Conservation (phyloP, 2,797 vertebrate species). For the Chloroceryle inda region DNA sequence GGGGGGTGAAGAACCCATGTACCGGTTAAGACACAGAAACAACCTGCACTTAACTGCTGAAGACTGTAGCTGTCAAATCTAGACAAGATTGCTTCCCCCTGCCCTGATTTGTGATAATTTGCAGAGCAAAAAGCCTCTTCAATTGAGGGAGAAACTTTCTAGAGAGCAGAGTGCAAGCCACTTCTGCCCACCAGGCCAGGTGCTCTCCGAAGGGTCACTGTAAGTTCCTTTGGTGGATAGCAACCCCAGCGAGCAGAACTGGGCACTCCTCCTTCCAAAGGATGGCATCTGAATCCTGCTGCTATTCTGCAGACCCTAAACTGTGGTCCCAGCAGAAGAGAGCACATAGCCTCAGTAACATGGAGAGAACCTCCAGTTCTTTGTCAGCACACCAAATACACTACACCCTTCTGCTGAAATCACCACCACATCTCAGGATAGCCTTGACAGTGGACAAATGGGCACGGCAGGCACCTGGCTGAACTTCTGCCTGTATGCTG, state of each 20-base stretch:
- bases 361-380: neutral
- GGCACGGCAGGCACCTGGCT: neutral
- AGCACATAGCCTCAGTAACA: neutral
- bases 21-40: neutral
- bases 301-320: neutral
- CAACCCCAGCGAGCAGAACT: neutral
- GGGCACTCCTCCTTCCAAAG: neutral
- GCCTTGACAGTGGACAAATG: neutral
- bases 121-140: neutral
- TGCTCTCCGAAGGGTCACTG: neutral
- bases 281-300: neutral
- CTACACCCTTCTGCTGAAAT: neutral
- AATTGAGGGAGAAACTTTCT: neutral
- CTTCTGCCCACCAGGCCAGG: neutral
- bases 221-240: neutral
- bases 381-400: neutral
- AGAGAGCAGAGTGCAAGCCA: neutral
- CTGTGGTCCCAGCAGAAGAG: neutral
- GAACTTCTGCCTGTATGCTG: neutral
- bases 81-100: neutral
- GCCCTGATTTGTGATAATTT: neutral
- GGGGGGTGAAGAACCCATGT: neutral
- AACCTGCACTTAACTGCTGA: neutral
- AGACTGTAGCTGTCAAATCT: neutral
- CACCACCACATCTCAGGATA: neutral